Conservation (phyloP, 2,888 invertebrate species). For the Homarus gammarus region DNA sequence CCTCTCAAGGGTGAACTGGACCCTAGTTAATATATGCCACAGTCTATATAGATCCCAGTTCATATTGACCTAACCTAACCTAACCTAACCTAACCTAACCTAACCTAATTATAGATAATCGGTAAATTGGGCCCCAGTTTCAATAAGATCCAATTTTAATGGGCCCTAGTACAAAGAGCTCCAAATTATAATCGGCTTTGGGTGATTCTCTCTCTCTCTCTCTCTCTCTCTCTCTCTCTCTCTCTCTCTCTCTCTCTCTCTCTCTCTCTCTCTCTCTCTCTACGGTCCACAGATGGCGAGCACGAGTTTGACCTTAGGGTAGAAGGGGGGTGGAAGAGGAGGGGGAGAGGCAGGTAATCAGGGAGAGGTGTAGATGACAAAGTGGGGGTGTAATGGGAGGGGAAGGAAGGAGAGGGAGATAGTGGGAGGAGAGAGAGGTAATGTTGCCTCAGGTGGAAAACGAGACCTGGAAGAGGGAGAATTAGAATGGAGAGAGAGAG, state of each 20-base stretch:
- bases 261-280: conserved; percentile 2
- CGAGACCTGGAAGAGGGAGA: background rate
- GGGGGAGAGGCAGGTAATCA: background rate
- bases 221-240: background rate
- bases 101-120: too few relatives aligned
- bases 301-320: background rate
- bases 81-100: too few relatives aligned
- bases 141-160: background rate
- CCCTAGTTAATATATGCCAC: too few relatives aligned
- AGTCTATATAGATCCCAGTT: too few relatives aligned
- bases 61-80: too few relatives aligned
- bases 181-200: too few relatives aligned
- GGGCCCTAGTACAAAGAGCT: too few relatives aligned
- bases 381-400: background rate
- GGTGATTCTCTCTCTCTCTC: background rate
- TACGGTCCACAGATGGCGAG: background rate
- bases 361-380: too few relatives aligned
- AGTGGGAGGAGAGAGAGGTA: background rate
- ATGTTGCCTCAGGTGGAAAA: background rate
- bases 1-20: too few relatives aligned
- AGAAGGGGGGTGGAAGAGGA: background rate
- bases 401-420: background rate
- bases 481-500: background rate
- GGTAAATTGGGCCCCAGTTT: too few relatives aligned
- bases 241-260: background rate